Percentiles rank a stretch among this genome's conserved stretches.
phyloP scores from a whole-genome alignment of 2,113 vertebrate genomes.

The Nematolebias whitei region DNA sequence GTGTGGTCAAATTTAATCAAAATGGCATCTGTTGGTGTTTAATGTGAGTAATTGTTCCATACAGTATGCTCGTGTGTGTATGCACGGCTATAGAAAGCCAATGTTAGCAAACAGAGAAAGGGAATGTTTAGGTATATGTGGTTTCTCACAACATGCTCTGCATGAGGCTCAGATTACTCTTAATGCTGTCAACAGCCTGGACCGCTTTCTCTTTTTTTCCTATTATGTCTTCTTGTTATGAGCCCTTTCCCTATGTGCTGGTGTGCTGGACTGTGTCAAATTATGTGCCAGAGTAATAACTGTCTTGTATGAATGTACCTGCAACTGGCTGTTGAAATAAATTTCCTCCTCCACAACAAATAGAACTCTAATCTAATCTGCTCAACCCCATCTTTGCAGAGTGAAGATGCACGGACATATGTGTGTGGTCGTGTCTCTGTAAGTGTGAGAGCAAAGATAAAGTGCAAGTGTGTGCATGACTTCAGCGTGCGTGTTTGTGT shows the following conservation, averaged over 20 bases:
- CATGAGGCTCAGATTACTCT: slow-evolving; percentile 36
- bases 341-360: slow-evolving; percentile 70
- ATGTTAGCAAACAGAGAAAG: slow-evolving; percentile 36
- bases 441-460: slow-evolving; percentile 61
- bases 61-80: slow-evolving; percentile 39
- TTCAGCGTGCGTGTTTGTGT: slow-evolving; percentile 43
- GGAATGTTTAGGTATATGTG: slow-evolving; percentile 49
- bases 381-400: slow-evolving; percentile 51
- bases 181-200: slow-evolving; percentile 35
- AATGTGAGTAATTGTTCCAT: slow-evolving; percentile 82
- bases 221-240: slow-evolving; percentile 47
- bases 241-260: slow-evolving; percentile 49
- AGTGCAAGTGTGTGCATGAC: slow-evolving; percentile 65
- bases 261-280: slow-evolving; percentile 63
- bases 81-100: slow-evolving; percentile 25
- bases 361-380: slow-evolving; percentile 71
- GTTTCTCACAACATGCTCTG: slow-evolving; percentile 39
- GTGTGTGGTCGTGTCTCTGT: slow-evolving; percentile 64
- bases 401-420: slow-evolving; percentile 53
- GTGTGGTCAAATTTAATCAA: slow-evolving; percentile 84
- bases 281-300: slow-evolving; percentile 65
- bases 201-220: slow-evolving; percentile 10
- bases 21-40: slow-evolving; percentile 82
- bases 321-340: slow-evolving; percentile 65
- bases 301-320: slow-evolving; percentile 65